These are phyloP conservation scores for Abramis brama DNA, from an alignment of 2,113 vertebrate genomes.

Conservation along the genomic window DNA sequence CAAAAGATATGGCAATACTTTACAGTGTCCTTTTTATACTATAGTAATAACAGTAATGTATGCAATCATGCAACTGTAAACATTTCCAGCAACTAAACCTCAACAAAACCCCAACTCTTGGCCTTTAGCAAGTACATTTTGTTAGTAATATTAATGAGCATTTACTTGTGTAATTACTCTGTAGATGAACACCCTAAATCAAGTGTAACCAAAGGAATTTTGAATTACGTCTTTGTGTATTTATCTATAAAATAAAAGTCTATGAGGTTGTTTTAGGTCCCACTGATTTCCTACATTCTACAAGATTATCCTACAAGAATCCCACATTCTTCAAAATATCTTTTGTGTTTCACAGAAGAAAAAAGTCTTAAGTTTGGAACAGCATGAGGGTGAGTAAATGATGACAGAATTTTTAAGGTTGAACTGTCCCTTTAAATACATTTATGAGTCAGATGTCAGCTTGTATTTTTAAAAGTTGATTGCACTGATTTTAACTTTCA, in stretches of 20 bases:
- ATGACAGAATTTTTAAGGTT: not conserved
- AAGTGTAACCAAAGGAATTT: not conserved
- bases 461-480: conserved; percentile 22
- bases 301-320: no score
- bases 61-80: not conserved
- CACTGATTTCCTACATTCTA: not conserved
- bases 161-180: not conserved
- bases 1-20: not conserved
- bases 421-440: not conserved
- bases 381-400: not conserved
- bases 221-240: not conserved
- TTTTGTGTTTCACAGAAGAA: not conserved
- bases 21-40: not conserved
- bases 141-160: not conserved
- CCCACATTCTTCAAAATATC: not conserved
- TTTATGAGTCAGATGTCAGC: not conserved
- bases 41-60: not conserved
- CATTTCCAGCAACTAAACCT: not conserved
- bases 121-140: not conserved
- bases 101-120: not conserved
- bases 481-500: conserved; percentile 5
- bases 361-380: not conserved
- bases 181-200: not conserved
- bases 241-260: not conserved
- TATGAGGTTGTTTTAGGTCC: not conserved